A percentile compares a stretch with the other conserved stretches of the same genome.
These are phyloP conservation scores for Phthorimaea operculella DNA, from an alignment of 1,140 invertebrate genomes.

Conservation along the genomic window DNA sequence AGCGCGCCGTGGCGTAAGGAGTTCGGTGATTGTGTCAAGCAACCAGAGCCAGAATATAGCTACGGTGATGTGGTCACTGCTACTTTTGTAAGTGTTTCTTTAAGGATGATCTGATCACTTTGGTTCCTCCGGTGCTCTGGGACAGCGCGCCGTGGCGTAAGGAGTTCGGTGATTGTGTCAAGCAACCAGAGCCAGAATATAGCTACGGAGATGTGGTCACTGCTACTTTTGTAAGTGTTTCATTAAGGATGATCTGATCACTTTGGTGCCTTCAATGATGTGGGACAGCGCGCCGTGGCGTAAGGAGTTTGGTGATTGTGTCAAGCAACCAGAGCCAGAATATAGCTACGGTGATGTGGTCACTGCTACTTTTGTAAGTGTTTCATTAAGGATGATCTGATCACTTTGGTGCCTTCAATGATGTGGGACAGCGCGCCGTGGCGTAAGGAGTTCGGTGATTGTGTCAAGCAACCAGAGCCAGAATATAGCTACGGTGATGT, in stretches of 20 bases:
- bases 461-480: constrained; percentile 73
- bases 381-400: constrained; percentile 76
- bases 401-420: constrained; percentile 82
- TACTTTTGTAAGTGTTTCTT: too few relatives aligned
- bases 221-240: too few relatives aligned
- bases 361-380: too few relatives aligned
- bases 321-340: constrained; percentile 71
- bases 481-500: constrained; percentile 72
- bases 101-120: constrained; percentile 75
- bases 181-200: constrained; percentile 72
- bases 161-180: constrained; percentile 80
- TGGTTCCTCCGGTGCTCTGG: constrained; percentile 83
- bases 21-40: constrained; percentile 80
- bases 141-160: constrained; percentile 78
- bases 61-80: constrained; percentile 76
- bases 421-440: constrained; percentile 81
- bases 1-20: constrained; percentile 73
- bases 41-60: constrained; percentile 71
- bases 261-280: constrained; percentile 81
- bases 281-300: constrained; percentile 80
- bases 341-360: constrained; percentile 76
- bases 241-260: constrained; percentile 78
- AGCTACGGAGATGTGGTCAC: constrained; percentile 75
- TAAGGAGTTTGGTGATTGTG: constrained; percentile 80
- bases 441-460: constrained; percentile 80